phyloP scores from a whole-genome alignment of 1,140 invertebrate species.

The Drosophila sp. region DNA sequence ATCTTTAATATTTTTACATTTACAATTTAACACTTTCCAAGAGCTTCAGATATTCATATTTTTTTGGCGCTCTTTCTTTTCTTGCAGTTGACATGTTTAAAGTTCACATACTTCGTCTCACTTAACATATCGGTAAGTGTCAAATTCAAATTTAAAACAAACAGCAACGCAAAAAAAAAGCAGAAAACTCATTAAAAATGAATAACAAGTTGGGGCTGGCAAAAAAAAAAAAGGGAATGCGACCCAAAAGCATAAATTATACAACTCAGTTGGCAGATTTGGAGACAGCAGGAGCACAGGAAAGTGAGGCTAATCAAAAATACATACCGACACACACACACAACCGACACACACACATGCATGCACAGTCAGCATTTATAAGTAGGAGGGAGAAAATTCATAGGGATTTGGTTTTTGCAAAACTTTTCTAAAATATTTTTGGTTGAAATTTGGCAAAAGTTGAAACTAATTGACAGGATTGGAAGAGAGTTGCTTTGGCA shows the following conservation, averaged over 20 bases:
- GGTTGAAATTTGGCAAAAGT: conserved; percentile 56
- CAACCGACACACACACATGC: not conserved
- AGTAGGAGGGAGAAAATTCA: conserved; percentile 15
- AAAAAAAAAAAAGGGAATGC: conserved; percentile 11
- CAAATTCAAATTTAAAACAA: conserved; percentile 30
- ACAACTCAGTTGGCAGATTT: conserved; percentile 8
- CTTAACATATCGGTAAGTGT: conserved; percentile 67
- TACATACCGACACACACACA: conserved; percentile 53
- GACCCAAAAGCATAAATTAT: conserved; percentile 15
- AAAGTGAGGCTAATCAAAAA: conserved; percentile 72
- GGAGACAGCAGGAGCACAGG: conserved; percentile 4
- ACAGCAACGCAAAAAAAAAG: conserved; percentile 4
- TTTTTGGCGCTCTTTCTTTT: not conserved
- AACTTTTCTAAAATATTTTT: conserved; percentile 18
- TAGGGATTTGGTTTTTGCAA: conserved; percentile 4
- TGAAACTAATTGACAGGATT: conserved; percentile 58
- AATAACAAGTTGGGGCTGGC: conserved; percentile 18
- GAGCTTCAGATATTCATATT: not conserved
- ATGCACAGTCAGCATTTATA: conserved; percentile 14
- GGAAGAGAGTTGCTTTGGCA: conserved; percentile 17
- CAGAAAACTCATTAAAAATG: conserved; percentile 55
- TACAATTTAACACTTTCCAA: not conserved
- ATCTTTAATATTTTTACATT: not conserved
- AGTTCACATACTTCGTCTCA: conserved; percentile 31
- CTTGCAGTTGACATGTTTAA: conserved; percentile 71